These are phyloP conservation scores for Aplysina aerophoba DNA, from an alignment of 37 sponge, comb jelly and placozoan genomes.

Conservation along the genomic window DNA sequence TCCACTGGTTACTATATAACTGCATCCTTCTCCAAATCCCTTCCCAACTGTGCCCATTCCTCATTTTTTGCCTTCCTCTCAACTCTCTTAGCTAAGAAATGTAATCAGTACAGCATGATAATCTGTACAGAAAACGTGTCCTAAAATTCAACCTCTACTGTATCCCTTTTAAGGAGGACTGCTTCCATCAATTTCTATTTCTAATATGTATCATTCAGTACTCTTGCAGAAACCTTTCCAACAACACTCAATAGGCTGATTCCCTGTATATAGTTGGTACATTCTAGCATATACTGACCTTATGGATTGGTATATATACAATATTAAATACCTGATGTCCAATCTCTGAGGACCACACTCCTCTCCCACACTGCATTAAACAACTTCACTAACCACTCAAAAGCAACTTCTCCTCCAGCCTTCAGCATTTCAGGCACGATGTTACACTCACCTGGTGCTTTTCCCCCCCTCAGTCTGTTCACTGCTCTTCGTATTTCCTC, in stretches of 20 bases:
- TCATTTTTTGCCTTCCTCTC: not conserved
- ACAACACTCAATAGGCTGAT: slow-evolving; percentile 7
- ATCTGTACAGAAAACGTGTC: too few species aligned
- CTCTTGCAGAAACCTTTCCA: not conserved
- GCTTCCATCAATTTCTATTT: too few species aligned
- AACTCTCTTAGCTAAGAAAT: not conserved
- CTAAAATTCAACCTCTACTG: too few species aligned
- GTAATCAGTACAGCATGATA: too few species aligned
- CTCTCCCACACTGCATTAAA: too few species aligned
- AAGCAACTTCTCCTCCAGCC: not conserved
- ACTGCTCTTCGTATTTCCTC: too few species aligned
- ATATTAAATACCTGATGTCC: too few species aligned
- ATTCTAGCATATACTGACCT: not conserved
- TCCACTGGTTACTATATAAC: not conserved
- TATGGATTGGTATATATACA: not conserved
- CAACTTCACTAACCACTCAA: slow-evolving; percentile 19
- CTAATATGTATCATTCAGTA: not conserved
- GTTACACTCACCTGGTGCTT: too few species aligned
- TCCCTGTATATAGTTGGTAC: slow-evolving; percentile 4
- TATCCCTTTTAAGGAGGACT: too few species aligned
- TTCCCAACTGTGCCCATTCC: not conserved
- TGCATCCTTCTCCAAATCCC: not conserved
- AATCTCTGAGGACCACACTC: too few species aligned
- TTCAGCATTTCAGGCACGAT: too few species aligned
- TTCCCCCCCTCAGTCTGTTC: too few species aligned